These are phyloP conservation scores for Scomber colias DNA, from an alignment of 2,113 vertebrate genomes.

Conservation along the genomic window DNA sequence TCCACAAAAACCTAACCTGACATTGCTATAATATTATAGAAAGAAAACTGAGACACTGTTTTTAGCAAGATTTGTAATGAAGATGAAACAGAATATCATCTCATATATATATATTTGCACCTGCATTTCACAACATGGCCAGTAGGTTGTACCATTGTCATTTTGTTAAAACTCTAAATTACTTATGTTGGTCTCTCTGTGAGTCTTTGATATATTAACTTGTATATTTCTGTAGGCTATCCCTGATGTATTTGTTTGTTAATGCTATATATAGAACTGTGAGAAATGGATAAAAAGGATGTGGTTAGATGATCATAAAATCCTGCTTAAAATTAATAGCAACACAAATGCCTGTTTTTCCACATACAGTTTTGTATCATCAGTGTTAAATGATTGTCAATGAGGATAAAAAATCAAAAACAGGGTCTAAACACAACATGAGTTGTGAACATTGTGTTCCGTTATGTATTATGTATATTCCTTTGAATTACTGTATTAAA, in stretches of 20 bases:
- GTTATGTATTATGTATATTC: no score
- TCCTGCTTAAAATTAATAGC: no score
- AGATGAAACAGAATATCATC: background rate
- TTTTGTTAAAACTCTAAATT: conserved; percentile 4
- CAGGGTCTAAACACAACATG: no score
- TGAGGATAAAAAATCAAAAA: background rate
- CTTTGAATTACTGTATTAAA: background rate
- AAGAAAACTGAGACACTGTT: background rate
- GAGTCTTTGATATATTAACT: background rate
- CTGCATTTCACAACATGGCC: conserved; percentile 32
- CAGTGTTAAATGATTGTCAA: background rate
- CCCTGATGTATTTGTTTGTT: no score
- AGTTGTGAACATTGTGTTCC: no score
- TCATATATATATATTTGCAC: no score
- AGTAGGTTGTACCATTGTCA: conserved; percentile 57
- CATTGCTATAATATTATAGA: background rate
- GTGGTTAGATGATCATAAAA: no score
- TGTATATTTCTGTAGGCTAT: background rate
- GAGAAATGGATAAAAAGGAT: no score
- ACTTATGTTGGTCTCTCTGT: background rate
- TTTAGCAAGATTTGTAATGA: background rate
- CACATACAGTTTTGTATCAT: no score
- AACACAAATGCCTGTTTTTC: no score
- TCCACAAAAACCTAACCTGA: no score
- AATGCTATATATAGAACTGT: no score